phyloP scores from a whole-genome alignment of 2,113 vertebrate species.

The Dendrocopos noguchii region DNA sequence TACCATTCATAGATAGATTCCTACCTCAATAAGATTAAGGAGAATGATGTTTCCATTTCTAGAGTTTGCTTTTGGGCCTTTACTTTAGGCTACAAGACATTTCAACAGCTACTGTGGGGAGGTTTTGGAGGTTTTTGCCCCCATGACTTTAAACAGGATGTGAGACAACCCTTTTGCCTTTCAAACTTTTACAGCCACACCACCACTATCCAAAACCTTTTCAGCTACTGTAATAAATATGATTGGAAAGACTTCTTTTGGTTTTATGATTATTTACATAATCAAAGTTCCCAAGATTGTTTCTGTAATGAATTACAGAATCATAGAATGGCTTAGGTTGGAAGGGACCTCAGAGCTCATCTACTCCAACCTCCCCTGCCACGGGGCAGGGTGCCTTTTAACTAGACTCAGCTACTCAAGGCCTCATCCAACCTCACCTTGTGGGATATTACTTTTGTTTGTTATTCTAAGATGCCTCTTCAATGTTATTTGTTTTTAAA shows the following conservation, averaged over 20 bases:
- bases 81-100: not conserved
- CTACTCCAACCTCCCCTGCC: too few relatives aligned
- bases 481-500: not conserved
- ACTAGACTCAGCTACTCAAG: too few relatives aligned
- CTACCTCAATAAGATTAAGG: not conserved
- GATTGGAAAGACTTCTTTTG: not conserved
- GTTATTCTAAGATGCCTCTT: not conserved
- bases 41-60: not conserved
- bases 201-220: not conserved
- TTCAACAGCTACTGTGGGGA: not conserved
- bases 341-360: too few relatives aligned
- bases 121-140: not conserved
- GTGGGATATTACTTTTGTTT: not conserved
- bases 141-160: not conserved
- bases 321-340: too few relatives aligned
- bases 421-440: not conserved
- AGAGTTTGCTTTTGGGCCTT: not conserved
- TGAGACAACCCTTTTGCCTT: not conserved
- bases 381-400: too few relatives aligned
- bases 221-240: not conserved
- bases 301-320: conserved; percentile 8
- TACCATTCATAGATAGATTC: not conserved
- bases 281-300: not conserved
- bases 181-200: not conserved
- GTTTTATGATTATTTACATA: not conserved